phyloP scores from a whole-genome alignment of 2,888 invertebrate species.

The Ormyrus pomaceus region DNA sequence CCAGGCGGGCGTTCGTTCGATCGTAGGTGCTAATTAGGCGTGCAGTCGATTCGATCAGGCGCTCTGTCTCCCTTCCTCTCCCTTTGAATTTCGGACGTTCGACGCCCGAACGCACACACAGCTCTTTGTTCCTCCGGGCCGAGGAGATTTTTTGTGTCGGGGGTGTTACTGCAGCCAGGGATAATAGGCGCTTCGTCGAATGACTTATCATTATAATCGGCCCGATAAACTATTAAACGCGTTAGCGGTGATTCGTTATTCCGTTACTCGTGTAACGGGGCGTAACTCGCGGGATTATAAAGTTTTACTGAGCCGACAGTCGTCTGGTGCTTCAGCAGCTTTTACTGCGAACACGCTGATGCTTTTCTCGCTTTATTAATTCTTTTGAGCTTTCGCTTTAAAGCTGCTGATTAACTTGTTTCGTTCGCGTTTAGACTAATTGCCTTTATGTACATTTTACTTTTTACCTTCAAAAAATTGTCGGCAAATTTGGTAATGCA shows the following conservation, averaged over 20 bases:
- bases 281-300: not conserved
- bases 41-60: conserved; percentile 1
- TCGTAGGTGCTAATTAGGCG: conserved; percentile 4
- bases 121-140: not conserved
- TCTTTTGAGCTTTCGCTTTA: no score
- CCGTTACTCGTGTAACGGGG: conserved; percentile 2
- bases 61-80: not conserved
- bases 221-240: conserved; percentile 1
- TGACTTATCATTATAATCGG: conserved; percentile 17
- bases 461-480: no score
- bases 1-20: not conserved
- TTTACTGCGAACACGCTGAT: no score
- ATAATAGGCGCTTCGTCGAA: conserved; percentile 2
- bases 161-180: not conserved
- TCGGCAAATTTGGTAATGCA: no score
- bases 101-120: no score
- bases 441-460: no score
- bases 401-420: no score
- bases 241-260: conserved; percentile 20
- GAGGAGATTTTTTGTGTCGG: not conserved
- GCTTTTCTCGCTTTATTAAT: no score
- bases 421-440: no score
- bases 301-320: no score
- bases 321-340: no score
- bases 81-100: not conserved